These are phyloP conservation scores for Peribatodes rhomboidaria DNA, from an alignment of 2,888 invertebrate genomes.

Conservation along the genomic window DNA sequence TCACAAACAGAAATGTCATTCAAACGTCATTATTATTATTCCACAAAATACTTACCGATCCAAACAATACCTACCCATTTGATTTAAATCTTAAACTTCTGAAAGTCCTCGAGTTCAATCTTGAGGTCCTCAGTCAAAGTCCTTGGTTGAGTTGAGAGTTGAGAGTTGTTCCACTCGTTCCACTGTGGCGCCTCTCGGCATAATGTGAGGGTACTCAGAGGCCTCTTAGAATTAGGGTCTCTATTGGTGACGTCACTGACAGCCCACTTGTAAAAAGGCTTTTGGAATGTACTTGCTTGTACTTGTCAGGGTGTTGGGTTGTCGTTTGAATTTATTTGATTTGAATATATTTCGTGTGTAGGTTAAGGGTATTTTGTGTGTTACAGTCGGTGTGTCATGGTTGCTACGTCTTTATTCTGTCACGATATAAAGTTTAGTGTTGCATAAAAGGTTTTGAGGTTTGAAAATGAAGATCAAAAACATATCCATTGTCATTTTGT, in stretches of 20 bases:
- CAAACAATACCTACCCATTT: conserved; percentile 8
- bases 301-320: conserved; percentile 27
- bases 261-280: conserved; percentile 47
- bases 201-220: conserved; percentile 37
- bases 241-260: conserved; percentile 42
- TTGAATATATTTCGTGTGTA: conserved; percentile 6
- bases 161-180: conserved; percentile 31
- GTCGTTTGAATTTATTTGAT: conserved; percentile 17
- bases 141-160: conserved; percentile 4
- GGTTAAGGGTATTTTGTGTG: not conserved
- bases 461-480: too few species aligned
- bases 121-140: conserved; percentile 4
- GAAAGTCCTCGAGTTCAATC: conserved; percentile 4
- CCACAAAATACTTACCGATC: not conserved
- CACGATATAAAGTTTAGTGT: too few species aligned
- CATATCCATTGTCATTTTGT: too few species aligned
- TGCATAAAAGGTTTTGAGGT: too few species aligned
- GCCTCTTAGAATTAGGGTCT: conserved; percentile 35
- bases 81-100: conserved; percentile 7
- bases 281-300: conserved; percentile 23
- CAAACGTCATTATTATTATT: not conserved
- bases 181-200: conserved; percentile 34
- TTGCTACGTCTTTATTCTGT: too few species aligned
- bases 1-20: not conserved
- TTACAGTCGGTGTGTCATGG: too few species aligned